Conservation (phyloP, 2,797 vertebrate genomes). For the Centroberyx gerrardi region DNA sequence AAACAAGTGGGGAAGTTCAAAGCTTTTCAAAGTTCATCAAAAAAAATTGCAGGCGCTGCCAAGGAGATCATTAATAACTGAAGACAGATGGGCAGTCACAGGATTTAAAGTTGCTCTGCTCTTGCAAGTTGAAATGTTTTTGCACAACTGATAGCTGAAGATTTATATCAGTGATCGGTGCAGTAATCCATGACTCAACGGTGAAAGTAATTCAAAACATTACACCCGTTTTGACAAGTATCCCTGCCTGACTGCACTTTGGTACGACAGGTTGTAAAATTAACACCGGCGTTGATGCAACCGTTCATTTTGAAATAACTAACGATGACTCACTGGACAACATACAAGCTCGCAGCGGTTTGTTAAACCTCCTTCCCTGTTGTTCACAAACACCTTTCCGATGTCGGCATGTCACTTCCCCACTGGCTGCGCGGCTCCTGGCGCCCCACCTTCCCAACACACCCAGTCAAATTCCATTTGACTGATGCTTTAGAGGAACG, state of each 20-base stretch:
- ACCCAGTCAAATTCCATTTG: slow-evolving; percentile 62
- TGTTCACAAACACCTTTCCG: slow-evolving; percentile 24
- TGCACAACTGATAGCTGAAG: slow-evolving; percentile 10
- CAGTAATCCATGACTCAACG: slow-evolving; percentile 23
- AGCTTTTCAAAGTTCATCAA: slow-evolving; percentile 22
- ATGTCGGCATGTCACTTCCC: not conserved
- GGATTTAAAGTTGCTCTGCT: slow-evolving; percentile 1
- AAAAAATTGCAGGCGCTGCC: not conserved
- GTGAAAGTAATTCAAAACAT: slow-evolving; percentile 14
- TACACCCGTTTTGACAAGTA: slow-evolving; percentile 35
- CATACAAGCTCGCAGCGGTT: slow-evolving; percentile 2
- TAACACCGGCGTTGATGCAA: slow-evolving; percentile 1
- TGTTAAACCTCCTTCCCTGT: slow-evolving; percentile 23
- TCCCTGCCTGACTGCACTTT: slow-evolving; percentile 35
- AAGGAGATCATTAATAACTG: slow-evolving; percentile 23
- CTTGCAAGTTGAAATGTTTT: slow-evolving; percentile 10
- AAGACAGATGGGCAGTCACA: slow-evolving; percentile 10
- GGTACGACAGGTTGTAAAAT: slow-evolving; percentile 38
- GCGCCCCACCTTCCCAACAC: slow-evolving; percentile 16
- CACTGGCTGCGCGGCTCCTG: not conserved
- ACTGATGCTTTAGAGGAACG: slow-evolving; percentile 44
- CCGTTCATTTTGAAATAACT: slow-evolving; percentile 38
- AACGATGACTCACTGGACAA: slow-evolving; percentile 47
- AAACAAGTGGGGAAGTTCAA: slow-evolving; percentile 32
- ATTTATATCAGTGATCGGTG: slow-evolving; percentile 38